Base-by-base conservation (phyloP, 35 echinoderm and acorn worm genomes). In the Heliocidaris erythrogramma region DNA sequence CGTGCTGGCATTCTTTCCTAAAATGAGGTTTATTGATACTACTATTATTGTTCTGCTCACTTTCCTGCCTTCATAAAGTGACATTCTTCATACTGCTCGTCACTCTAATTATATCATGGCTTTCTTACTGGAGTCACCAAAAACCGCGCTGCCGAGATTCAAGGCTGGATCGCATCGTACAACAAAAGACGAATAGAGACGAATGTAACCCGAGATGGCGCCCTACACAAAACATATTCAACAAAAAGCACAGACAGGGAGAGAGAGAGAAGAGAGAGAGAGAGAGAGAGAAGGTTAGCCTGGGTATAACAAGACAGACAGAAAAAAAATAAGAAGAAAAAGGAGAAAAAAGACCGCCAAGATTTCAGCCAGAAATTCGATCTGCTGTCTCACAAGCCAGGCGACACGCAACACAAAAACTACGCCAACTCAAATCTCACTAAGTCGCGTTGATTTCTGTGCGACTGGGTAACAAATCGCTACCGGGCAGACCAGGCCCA, bases 361-460 rank as follows among this genome's bases (percentile, higher is more conserved):
- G 87, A 89, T 89, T 89, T 89, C 87, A n/a, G 87, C 87, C 31
- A 32, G 87, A 89, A 89, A 89, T 89, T 48, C 47, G 87, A 89
- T 89, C 87, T 89, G 32, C 30, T 48, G 87, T 89, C 31, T 89
- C 87, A 48, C 87, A 47, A 24, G 31, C 29, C 87, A 89, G 87
- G 47, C 87, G 87, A 89, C 87, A 89, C 14, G 31, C 87, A 48
- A 48, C 87, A 89, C 87, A 89, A 89, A 89, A 89, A 32, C 87
- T 89, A 32, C 87, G 87, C 87, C 87, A 89, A 47, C 47, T 89
- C 87, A 89, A 89, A 89, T 89, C 87, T 89, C 29, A 14, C 31
- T 89, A 89, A 89, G 87, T 89, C 87, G 87, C 87, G 87, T 48
- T 89, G 87, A 89, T 89, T 89, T 89, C 87, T 89, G 47, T 31